Conservation (phyloP, 1,140 invertebrate genomes). For the Neodiprion virginianus region DNA sequence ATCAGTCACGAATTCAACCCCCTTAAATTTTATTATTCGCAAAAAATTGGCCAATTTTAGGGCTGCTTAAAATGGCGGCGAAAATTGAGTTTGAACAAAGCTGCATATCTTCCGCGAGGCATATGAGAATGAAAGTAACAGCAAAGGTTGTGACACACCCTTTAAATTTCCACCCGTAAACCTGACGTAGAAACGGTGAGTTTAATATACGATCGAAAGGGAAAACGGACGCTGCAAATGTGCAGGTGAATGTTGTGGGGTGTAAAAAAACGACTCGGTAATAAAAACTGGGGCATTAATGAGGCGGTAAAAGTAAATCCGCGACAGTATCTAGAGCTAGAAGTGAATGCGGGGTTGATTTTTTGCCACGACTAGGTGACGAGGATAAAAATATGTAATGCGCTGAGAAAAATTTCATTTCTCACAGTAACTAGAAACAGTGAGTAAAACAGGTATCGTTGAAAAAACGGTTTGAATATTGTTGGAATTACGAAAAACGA, state of each 20-base stretch:
- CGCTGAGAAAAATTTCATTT: too few relatives aligned
- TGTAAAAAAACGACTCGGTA: slow-evolving; percentile 39
- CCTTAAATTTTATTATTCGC: too few relatives aligned
- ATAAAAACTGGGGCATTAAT: slow-evolving; percentile 59
- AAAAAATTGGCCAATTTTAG: too few relatives aligned
- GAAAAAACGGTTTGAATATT: too few relatives aligned
- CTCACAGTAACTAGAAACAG: too few relatives aligned
- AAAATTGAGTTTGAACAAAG: slow-evolving; percentile 5
- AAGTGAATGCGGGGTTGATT: slow-evolving; percentile 26
- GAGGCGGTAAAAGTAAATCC: slow-evolving; percentile 57
- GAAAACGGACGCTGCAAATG: slow-evolving; percentile 16
- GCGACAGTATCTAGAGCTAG: slow-evolving; percentile 33
- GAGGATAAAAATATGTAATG: too few relatives aligned
- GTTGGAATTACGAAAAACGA: too few relatives aligned
- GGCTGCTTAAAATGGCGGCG: neutral
- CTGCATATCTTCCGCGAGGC: neutral
- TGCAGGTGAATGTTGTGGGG: slow-evolving; percentile 23
- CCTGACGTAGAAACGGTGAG: slow-evolving; percentile 34
- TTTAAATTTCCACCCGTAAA: slow-evolving; percentile 42
- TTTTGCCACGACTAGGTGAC: too few relatives aligned
- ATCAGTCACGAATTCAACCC: too few relatives aligned
- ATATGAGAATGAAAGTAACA: slow-evolving; percentile 13
- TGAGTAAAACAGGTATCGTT: too few relatives aligned
- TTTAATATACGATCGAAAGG: slow-evolving; percentile 28
- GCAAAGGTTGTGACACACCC: neutral